Evolutionary conservation across 2,888 invertebrate genomes (phyloP).

Genomic region (Prosapia bicincta): DNA sequence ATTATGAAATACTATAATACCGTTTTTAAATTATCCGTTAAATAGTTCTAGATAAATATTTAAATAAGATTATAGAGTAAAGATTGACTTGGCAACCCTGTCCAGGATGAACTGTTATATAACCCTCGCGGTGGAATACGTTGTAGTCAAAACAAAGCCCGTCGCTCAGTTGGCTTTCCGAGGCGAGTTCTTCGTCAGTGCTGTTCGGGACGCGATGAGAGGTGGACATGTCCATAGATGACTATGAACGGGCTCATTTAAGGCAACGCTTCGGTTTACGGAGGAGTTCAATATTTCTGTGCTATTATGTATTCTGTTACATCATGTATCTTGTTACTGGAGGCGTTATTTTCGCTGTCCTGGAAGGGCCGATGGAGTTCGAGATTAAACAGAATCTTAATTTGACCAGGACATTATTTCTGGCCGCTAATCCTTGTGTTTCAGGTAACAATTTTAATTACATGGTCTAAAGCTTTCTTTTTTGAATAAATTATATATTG

Average conservation of each 20-base stretch:
- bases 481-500: too few species aligned
- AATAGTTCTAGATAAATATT: neutral
- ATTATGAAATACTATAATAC: too few species aligned
- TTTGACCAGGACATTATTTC: slow-evolving; percentile 54
- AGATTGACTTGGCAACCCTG: neutral
- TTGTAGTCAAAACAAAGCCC: neutral
- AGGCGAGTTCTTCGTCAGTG: slow-evolving; percentile 1
- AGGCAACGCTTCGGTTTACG: slow-evolving; percentile 51
- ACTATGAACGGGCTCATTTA: slow-evolving; percentile 34
- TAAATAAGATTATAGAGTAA: neutral
- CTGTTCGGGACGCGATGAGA: slow-evolving; percentile 7
- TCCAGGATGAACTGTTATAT: neutral
- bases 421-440: slow-evolving; percentile 57
- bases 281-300: slow-evolving; percentile 53
- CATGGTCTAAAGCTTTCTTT: too few species aligned
- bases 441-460: slow-evolving; percentile 52
- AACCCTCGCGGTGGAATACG: neutral
- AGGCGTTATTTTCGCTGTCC: slow-evolving; percentile 60
- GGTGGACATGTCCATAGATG: slow-evolving; percentile 11
- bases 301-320: slow-evolving; percentile 57
- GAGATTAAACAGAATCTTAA: slow-evolving; percentile 52
- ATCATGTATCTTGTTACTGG: slow-evolving; percentile 61
- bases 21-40: too few species aligned
- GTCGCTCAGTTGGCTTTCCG: neutral
- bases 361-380: slow-evolving; percentile 63